Evolutionary conservation across 2,113 vertebrate species (phyloP).

Genomic region (Cyanoderma ruficeps): DNA sequence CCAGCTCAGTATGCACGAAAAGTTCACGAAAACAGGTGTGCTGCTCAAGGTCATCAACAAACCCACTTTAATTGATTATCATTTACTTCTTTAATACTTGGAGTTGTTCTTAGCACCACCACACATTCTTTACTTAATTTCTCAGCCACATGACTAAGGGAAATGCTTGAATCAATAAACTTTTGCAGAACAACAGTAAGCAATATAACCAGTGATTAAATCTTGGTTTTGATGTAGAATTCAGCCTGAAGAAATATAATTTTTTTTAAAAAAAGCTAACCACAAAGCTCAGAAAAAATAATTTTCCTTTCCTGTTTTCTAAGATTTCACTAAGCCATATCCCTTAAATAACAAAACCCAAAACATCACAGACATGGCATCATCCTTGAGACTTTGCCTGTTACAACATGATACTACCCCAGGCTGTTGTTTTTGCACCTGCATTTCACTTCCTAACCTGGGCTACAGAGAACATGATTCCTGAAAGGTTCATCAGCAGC

Average conservation of each 20-base stretch:
- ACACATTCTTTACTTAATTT: not conserved
- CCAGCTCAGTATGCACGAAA: not conserved
- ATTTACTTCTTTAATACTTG: not conserved
- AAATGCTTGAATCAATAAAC: conserved; percentile 49
- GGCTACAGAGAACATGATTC: conserved; percentile 3
- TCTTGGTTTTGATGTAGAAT: conserved; percentile 14
- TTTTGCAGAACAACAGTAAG: not conserved
- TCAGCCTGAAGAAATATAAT: conserved; percentile 34
- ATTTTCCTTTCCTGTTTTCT: not conserved
- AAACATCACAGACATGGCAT: conserved; percentile 6
- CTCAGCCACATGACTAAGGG: not conserved
- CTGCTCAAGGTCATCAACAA: not conserved
- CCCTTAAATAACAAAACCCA: not conserved
- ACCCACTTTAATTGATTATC: not conserved
- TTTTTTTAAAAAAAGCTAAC: not conserved
- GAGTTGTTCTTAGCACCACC: not conserved
- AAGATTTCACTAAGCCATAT: not conserved
- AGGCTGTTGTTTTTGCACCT: conserved; percentile 64
- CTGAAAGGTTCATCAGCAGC: conserved; percentile 29
- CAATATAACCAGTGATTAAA: conserved; percentile 41
- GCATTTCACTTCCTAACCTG: conserved; percentile 49
- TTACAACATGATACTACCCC: conserved; percentile 2
- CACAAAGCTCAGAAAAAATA: conserved; percentile 6
- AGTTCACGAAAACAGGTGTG: not conserved
- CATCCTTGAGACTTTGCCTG: conserved; percentile 25